phyloP scores from a whole-genome alignment of 2,797 vertebrate species.

The Paedocypris micromegethes region DNA sequence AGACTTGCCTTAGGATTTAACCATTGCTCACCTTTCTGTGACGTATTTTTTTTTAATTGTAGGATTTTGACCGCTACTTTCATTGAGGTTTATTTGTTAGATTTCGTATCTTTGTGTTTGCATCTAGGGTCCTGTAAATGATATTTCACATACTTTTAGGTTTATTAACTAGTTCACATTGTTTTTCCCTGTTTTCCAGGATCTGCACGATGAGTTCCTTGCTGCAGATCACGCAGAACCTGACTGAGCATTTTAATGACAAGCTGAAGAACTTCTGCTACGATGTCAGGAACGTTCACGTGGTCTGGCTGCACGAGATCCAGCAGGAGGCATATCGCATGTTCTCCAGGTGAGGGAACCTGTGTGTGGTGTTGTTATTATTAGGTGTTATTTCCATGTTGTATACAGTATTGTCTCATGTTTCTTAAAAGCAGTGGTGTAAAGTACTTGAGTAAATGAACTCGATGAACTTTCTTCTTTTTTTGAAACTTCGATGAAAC shows the following conservation, averaged over 20 bases:
- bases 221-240: conserved; percentile 55
- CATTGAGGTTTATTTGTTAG: too few relatives aligned
- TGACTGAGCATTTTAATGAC: conserved; percentile 67
- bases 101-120: too few relatives aligned
- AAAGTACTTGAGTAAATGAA: too few relatives aligned
- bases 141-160: background rate
- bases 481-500: too few relatives aligned
- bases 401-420: too few relatives aligned
- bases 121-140: too few relatives aligned
- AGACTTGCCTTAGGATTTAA: too few relatives aligned
- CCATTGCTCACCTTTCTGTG: too few relatives aligned
- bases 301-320: conserved; percentile 89
- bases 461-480: too few relatives aligned
- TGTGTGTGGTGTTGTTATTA: background rate
- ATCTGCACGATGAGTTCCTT: conserved; percentile 70
- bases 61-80: too few relatives aligned
- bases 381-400: background rate
- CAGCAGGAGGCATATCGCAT: conserved; percentile 80
- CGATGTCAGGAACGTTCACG: conserved; percentile 73
- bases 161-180: background rate
- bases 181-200: conserved; percentile 35
- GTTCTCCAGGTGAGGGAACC: conserved; percentile 74
- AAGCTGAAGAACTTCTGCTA: conserved; percentile 69
- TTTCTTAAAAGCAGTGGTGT: too few relatives aligned
- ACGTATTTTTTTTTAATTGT: too few relatives aligned